Evolutionary conservation across 2,888 invertebrate genomes (phyloP).

Genomic region (Noctuana brunneofusca): DNA sequence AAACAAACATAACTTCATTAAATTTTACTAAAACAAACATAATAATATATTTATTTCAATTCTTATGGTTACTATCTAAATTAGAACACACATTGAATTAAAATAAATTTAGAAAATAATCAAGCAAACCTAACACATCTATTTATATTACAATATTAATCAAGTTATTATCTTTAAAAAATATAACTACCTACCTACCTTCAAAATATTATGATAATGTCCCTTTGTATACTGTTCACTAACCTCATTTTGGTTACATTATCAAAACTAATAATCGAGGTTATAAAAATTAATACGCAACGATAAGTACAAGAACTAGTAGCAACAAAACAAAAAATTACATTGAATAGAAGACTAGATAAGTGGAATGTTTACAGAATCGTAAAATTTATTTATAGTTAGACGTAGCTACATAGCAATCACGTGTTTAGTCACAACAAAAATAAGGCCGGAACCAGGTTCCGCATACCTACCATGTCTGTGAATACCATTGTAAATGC

Average conservation of each 20-base stretch:
- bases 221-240: not conserved
- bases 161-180: not conserved
- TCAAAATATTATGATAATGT: not conserved
- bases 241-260: slow-evolving; percentile 20
- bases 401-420: slow-evolving; percentile 22
- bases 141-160: not conserved
- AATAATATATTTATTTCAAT: not conserved
- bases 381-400: slow-evolving; percentile 11
- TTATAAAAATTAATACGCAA: slow-evolving; percentile 18
- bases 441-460: slow-evolving; percentile 24
- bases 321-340: not conserved
- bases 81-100: slow-evolving; percentile 71
- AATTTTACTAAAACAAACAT: slow-evolving; percentile 7
- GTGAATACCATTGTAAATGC: slow-evolving; percentile 18
- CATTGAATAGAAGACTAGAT: not conserved
- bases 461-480: slow-evolving; percentile 29
- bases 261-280: slow-evolving; percentile 28
- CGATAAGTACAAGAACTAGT: slow-evolving; percentile 5
- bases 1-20: slow-evolving; percentile 56
- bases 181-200: not conserved
- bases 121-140: not conserved
- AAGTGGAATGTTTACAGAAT: not conserved
- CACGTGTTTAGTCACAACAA: slow-evolving; percentile 32
- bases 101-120: not conserved
- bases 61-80: slow-evolving; percentile 42